Percentiles rank a stretch among this genome's conserved stretches.
phyloP scores from a whole-genome alignment of 2,888 invertebrate genomes.

The Acanthosepion pharaonis region DNA sequence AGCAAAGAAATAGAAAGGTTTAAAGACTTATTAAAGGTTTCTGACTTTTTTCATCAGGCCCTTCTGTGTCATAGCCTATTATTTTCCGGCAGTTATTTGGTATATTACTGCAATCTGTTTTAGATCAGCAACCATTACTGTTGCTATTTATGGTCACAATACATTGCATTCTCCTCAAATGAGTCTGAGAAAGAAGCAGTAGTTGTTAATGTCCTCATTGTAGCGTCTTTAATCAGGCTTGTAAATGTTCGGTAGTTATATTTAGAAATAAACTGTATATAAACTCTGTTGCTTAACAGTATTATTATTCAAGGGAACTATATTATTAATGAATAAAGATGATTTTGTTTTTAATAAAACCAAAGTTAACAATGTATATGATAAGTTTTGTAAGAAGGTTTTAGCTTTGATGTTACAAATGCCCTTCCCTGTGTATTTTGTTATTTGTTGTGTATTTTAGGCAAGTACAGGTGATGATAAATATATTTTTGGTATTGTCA shows the following conservation, averaged over 20 bases:
- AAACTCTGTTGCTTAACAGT: not conserved
- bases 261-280: not conserved
- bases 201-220: not conserved
- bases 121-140: not conserved
- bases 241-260: not conserved
- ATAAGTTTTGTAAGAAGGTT: too few relatives aligned
- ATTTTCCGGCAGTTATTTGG: not conserved
- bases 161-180: not conserved
- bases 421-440: too few relatives aligned
- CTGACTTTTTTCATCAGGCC: too few relatives aligned
- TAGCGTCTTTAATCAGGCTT: not conserved
- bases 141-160: not conserved
- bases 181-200: not conserved
- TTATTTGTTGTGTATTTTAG: too few relatives aligned
- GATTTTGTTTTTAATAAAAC: not conserved
- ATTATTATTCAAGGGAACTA: not conserved
- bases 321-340: not conserved
- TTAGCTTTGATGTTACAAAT: too few relatives aligned
- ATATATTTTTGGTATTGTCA: too few relatives aligned
- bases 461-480: too few relatives aligned
- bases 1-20: too few relatives aligned
- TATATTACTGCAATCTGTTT: not conserved
- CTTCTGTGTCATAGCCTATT: not conserved
- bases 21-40: too few relatives aligned
- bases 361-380: not conserved